These are phyloP conservation scores for Drosophila truncata DNA, from an alignment of 1,140 invertebrate genomes.

Conservation along the genomic window DNA sequence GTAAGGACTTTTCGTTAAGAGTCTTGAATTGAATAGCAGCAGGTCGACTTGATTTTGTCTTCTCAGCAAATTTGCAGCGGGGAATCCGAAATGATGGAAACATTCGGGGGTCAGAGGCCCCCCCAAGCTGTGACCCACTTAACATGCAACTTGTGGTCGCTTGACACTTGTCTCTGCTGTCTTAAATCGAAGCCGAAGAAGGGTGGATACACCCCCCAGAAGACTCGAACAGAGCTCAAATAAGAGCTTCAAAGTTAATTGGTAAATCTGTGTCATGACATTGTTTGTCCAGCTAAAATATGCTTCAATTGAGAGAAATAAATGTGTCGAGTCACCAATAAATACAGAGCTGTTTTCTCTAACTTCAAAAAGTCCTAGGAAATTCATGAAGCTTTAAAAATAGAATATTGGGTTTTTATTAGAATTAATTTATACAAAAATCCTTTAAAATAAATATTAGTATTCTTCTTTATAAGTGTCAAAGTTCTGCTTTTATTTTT, in stretches of 20 bases:
- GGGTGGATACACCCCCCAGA: no score
- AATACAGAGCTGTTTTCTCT: background rate
- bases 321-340: background rate
- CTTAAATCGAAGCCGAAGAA: constrained; percentile 15
- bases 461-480: background rate
- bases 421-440: background rate
- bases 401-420: background rate
- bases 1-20: background rate
- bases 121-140: constrained; percentile 23
- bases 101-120: constrained; percentile 4
- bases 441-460: background rate
- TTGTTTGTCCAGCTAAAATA: background rate
- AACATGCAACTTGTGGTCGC: constrained; percentile 34
- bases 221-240: background rate
- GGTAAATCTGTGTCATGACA: constrained; percentile 18
- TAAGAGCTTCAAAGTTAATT: constrained; percentile 31
- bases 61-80: constrained; percentile 25
- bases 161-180: constrained; percentile 26
- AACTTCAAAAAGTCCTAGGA: no score
- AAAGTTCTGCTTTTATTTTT: background rate
- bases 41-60: constrained; percentile 21
- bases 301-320: background rate
- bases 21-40: constrained; percentile 3
- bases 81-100: background rate
- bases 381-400: background rate